A percentile compares a stretch with the other conserved stretches of the same genome.
phyloP scores from a whole-genome alignment of 2,797 vertebrate genomes.

The Peromyscus aztecus region DNA sequence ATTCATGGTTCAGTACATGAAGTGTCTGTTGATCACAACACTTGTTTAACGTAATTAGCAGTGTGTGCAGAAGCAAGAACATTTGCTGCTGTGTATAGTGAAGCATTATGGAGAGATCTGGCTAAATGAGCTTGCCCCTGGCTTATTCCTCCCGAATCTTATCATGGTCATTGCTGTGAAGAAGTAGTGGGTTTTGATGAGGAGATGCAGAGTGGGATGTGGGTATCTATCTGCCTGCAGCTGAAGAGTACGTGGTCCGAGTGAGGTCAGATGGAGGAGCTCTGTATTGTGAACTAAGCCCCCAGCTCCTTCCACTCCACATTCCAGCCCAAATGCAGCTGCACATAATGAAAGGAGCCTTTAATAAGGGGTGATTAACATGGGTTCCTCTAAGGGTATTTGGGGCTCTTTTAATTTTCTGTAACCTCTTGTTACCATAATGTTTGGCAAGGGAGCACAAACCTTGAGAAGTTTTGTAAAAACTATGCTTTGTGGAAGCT shows the following conservation, averaged over 20 bases:
- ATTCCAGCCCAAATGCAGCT: not conserved
- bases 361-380: slow-evolving; percentile 33
- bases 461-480: not conserved
- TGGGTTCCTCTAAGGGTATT: slow-evolving; percentile 5
- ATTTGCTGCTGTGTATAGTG: not conserved
- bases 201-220: too few species aligned
- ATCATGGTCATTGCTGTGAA: not conserved
- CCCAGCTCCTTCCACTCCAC: not conserved
- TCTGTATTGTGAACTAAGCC: not conserved
- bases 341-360: not conserved
- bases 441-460: not conserved
- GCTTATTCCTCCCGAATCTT: not conserved
- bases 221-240: not conserved
- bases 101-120: not conserved
- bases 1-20: not conserved
- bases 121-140: not conserved
- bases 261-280: not conserved
- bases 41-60: not conserved
- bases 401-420: not conserved
- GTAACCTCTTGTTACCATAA: not conserved
- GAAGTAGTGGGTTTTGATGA: not conserved
- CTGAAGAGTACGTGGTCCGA: not conserved
- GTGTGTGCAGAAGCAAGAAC: not conserved
- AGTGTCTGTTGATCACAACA: not conserved
- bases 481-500: not conserved